Conservation (phyloP, 2,797 vertebrate genomes). For the Lagorchestes hirsutus region DNA sequence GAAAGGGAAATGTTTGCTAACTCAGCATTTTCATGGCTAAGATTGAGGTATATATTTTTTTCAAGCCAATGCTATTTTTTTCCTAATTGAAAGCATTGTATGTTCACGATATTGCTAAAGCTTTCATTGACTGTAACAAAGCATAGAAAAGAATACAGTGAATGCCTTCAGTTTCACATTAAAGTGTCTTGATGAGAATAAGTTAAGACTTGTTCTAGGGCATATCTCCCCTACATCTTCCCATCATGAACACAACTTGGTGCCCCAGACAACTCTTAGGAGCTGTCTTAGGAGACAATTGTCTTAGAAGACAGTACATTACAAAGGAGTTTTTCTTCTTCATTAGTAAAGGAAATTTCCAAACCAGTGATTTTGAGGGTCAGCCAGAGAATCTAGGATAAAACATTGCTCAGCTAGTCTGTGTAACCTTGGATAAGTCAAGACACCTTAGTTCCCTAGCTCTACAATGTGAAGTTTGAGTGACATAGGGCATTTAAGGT, state of each 20-base stretch:
- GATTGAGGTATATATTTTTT: conserved; percentile 64
- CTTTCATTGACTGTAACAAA: conserved; percentile 56
- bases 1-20: conserved; percentile 71
- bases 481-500: background rate
- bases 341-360: background rate
- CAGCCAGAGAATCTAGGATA: background rate
- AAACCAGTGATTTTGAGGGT: background rate
- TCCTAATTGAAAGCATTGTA: conserved; percentile 43
- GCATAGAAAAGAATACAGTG: conserved; percentile 43
- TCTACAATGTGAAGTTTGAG: background rate
- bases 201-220: background rate
- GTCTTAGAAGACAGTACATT: background rate
- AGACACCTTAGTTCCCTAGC: background rate
- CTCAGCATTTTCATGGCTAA: conserved; percentile 70
- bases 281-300: too few relatives aligned
- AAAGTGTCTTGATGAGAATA: conserved; percentile 40
- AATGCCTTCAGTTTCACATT: conserved; percentile 28
- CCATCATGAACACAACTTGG: background rate
- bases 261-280: background rate
- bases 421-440: background rate
- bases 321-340: background rate
- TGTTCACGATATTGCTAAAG: conserved; percentile 67
- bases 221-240: conserved; percentile 22
- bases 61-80: conserved; percentile 60
- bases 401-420: background rate